Percentiles rank a stretch among this genome's conserved stretches.
These are phyloP conservation scores for Acestrorhynchus altus DNA, from an alignment of 2,797 vertebrate species.

Conservation along the genomic window DNA sequence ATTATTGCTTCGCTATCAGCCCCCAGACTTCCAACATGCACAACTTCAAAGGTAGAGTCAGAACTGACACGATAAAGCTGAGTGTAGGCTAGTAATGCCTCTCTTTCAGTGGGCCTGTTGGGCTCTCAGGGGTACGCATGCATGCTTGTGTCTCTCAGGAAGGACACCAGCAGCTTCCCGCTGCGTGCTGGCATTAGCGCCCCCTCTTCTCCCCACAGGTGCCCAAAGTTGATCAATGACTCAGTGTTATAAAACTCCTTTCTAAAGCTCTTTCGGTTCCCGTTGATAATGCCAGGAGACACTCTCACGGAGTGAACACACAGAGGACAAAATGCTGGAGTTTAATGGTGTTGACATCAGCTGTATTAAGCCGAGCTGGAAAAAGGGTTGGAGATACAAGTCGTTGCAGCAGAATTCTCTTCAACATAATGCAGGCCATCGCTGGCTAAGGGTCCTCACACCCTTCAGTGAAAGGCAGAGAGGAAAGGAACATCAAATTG, in stretches of 20 bases:
- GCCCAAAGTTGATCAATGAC: conserved; percentile 54
- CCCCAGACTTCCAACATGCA: conserved; percentile 62
- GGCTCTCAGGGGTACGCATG: conserved; percentile 34
- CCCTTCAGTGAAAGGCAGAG: not conserved
- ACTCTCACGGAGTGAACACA: conserved; percentile 15
- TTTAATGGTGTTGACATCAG: conserved; percentile 27
- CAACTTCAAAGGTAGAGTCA: conserved; percentile 69
- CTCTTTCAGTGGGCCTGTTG: conserved; percentile 48
- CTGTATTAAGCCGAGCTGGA: not conserved
- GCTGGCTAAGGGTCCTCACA: not conserved
- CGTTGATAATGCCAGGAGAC: conserved; percentile 34
- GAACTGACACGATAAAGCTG: conserved; percentile 60
- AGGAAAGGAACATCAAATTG: not conserved
- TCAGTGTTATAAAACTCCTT: conserved; percentile 42
- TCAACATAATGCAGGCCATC: not conserved
- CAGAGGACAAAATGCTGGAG: conserved; percentile 20
- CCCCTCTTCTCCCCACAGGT: conserved; percentile 25
- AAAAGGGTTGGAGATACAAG: not conserved
- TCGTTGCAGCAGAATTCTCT: not conserved
- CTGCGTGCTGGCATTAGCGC: conserved; percentile 44
- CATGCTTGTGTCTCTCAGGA: conserved; percentile 40
- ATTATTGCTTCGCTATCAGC: conserved; percentile 33
- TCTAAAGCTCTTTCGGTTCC: conserved; percentile 17
- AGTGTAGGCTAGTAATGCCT: conserved; percentile 48
- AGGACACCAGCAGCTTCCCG: conserved; percentile 47